Base-by-base conservation (phyloP, 1,140 invertebrate species). In the Pachypsylla venusta region DNA sequence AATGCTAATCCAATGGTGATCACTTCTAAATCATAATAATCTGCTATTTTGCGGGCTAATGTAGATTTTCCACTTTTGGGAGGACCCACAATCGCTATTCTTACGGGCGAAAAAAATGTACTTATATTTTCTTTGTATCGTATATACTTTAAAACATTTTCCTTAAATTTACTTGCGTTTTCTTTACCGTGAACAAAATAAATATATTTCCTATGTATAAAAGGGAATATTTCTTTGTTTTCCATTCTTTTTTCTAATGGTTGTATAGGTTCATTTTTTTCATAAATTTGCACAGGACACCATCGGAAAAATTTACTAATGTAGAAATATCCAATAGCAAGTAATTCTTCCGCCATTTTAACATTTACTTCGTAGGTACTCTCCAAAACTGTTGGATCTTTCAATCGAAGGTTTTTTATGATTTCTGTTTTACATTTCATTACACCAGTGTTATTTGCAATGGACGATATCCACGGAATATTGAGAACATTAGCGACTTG, bases 161-260 rank as follows among this genome's bases (percentile, higher is more conserved):
- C 22, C 42, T 10, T 48, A n/a, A 48, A 48, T n/a, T 48, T 48
- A 4, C 22, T 19, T 48, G n/a, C 3, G n/a, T 48, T 48, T 4
- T 4, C n/a, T 10, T 48, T 22, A 48, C 42, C 16, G 22, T 48
- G 16, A 4, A 48, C 22, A 22, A 48, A 48, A 22, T 48, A 48
- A 48, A 48, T 48, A 48, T 48, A 48, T 48, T 48, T 48, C n/a
- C 42, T 48, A 48, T 48, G 42, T 7, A 48, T 19, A 7, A 48
- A 48, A 4, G 42, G 7, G 22, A 19, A 19, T 7, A 48, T 48
- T 48, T 48, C 42, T 19, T 48, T 48, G 7, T n/a, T n/a, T 48
- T 48, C 22, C 16, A 5, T n/a, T 48, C 42, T n/a, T 48, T 48
- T 48, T n/a, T 48, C 42, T 19, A 5, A 48, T 48, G 42, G 42